Percentiles rank a stretch among this genome's conserved stretches.
Evolutionary conservation across 1,140 invertebrate genomes (phyloP).

Genomic region (Tetramorium parvispinum): DNA sequence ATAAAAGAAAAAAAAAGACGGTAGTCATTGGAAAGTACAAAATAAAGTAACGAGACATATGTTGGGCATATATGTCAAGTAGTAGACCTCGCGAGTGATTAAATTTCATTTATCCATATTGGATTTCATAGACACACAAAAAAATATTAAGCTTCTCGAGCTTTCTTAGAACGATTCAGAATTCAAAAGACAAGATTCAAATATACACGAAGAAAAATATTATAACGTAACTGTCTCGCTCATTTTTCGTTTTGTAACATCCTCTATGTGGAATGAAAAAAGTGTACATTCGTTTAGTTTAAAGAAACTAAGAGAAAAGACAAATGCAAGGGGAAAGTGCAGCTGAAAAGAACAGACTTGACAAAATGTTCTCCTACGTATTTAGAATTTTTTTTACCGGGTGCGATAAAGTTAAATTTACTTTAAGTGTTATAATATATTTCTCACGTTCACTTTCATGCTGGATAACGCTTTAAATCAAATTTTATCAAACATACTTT

Average conservation of each 20-base stretch:
- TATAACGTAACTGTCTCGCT: not conserved
- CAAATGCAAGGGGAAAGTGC: not conserved
- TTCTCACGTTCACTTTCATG: not conserved
- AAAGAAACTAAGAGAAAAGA: conserved; percentile 1
- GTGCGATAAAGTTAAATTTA: not conserved
- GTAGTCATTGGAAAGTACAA: not conserved
- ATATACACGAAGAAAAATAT: not conserved
- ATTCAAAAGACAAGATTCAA: not conserved
- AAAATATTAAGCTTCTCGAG: not conserved
- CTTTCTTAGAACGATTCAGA: not conserved
- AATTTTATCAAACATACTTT: not conserved
- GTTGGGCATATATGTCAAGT: not conserved
- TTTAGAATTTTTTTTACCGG: conserved; percentile 21
- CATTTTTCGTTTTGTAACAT: not conserved
- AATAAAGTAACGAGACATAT: not conserved
- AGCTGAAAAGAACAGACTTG: conserved; percentile 3
- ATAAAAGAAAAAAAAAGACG: not conserved
- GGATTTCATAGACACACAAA: not conserved
- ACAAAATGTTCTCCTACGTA: conserved; percentile 10
- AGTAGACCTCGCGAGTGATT: not conserved
- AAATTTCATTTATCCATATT: not conserved
- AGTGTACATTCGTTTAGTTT: not conserved
- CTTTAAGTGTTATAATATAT: not conserved
- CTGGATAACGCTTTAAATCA: not conserved
- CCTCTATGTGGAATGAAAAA: not conserved